Evolutionary conservation across 2,113 vertebrate genomes (phyloP).

Genomic region (Carettochelys insculpta): DNA sequence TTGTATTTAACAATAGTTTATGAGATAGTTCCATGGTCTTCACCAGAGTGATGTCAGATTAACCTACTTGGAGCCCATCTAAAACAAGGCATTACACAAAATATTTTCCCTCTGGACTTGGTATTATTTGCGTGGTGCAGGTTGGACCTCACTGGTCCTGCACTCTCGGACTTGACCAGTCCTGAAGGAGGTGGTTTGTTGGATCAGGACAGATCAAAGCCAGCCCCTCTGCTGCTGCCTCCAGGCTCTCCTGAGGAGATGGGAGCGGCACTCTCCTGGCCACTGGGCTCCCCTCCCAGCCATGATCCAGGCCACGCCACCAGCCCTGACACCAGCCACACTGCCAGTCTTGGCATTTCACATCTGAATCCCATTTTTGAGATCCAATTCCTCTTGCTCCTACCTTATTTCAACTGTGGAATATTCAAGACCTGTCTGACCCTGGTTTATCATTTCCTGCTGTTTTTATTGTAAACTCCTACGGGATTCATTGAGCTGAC

Average conservation of each 20-base stretch:
- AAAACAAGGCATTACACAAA: background rate
- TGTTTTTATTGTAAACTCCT: slow-evolving; percentile 52
- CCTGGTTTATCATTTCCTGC: background rate
- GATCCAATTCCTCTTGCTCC: slow-evolving; percentile 70
- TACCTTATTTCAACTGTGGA: slow-evolving; percentile 66
- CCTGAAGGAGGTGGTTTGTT: no score
- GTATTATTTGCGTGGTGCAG: background rate
- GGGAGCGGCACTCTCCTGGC: no score
- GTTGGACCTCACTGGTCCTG: no score
- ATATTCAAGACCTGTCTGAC: slow-evolving; percentile 57
- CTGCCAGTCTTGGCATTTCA: slow-evolving; percentile 59
- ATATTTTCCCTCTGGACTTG: background rate
- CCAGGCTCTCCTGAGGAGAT: no score
- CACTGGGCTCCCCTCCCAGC: no score
- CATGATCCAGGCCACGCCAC: no score
- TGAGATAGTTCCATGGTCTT: background rate
- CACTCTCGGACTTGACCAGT: no score
- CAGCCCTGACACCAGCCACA: no score
- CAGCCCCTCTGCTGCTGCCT: no score
- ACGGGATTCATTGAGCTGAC: slow-evolving; percentile 44
- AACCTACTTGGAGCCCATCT: background rate
- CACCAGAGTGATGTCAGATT: background rate
- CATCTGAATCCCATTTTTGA: slow-evolving; percentile 72
- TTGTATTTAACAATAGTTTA: background rate
- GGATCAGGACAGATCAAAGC: no score